Conservation (phyloP, 2,797 vertebrate species). For the Chiroxiphia lanceolata region DNA sequence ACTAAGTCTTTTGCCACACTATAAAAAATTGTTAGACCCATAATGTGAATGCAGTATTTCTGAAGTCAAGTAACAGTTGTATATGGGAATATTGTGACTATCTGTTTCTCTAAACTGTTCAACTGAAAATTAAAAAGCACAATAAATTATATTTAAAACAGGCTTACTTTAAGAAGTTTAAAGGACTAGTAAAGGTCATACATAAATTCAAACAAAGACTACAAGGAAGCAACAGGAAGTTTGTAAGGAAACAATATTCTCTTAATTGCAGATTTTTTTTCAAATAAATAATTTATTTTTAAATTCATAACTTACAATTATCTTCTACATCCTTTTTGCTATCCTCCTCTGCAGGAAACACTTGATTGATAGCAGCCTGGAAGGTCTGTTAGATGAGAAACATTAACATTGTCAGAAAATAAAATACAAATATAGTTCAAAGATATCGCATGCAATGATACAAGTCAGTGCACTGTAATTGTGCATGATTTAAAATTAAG, state of each 20-base stretch:
- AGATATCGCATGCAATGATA: background rate
- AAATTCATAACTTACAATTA: slow-evolving; percentile 86
- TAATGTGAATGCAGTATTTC: background rate
- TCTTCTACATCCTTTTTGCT: slow-evolving; percentile 95
- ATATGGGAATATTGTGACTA: background rate
- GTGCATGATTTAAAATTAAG: background rate
- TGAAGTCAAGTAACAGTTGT: background rate
- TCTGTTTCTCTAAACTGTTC: background rate
- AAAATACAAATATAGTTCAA: background rate
- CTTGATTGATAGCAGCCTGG: slow-evolving; percentile 89
- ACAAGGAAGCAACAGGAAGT: background rate
- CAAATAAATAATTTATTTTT: background rate
- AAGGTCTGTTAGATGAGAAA: slow-evolving; percentile 82
- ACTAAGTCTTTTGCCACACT: background rate
- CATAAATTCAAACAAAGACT: background rate
- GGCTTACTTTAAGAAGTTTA: background rate
- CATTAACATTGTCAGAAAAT: background rate
- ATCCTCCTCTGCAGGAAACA: slow-evolving; percentile 97
- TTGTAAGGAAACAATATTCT: background rate
- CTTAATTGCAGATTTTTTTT: background rate
- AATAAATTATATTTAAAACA: background rate
- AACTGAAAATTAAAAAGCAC: background rate
- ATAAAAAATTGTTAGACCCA: background rate
- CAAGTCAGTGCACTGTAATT: background rate
- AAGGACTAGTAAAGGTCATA: background rate